Conservation (phyloP, 1,140 invertebrate genomes). For the Lordiphosa clarofinis region DNA sequence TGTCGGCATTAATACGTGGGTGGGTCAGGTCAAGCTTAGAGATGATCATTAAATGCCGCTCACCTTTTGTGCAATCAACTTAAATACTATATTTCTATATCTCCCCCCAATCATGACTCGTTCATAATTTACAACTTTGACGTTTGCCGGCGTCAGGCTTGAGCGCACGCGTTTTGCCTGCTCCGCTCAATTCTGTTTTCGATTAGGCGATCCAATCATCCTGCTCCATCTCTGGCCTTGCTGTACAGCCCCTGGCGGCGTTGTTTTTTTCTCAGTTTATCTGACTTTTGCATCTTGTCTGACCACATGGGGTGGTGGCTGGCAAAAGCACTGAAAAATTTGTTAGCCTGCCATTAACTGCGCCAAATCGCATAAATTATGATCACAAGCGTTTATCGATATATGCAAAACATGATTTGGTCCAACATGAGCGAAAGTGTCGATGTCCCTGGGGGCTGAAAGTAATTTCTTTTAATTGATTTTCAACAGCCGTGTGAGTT, state of each 20-base stretch:
- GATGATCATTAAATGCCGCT: slow-evolving; percentile 39
- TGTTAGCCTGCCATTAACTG: slow-evolving; percentile 72
- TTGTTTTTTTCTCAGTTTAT: slow-evolving; percentile 62
- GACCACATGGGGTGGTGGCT: slow-evolving; percentile 53
- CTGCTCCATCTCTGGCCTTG: slow-evolving; percentile 45
- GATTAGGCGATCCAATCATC: slow-evolving; percentile 46
- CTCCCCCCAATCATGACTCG: slow-evolving; percentile 32
- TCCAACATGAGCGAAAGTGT: slow-evolving; percentile 55
- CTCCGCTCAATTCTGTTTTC: slow-evolving; percentile 59
- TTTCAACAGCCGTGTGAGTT: slow-evolving; percentile 51
- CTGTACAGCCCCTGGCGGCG: slow-evolving; percentile 58
- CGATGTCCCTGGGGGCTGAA: slow-evolving; percentile 43
- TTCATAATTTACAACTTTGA: slow-evolving; percentile 67
- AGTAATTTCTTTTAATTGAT: slow-evolving; percentile 73
- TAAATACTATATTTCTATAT: slow-evolving; percentile 56
- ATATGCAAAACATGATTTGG: slow-evolving; percentile 39
- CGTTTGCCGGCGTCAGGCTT: slow-evolving; percentile 43
- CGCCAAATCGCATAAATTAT: slow-evolving; percentile 71
- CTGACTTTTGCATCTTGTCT: slow-evolving; percentile 18
- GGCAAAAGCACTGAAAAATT: slow-evolving; percentile 47
- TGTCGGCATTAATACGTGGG: slow-evolving; percentile 46
- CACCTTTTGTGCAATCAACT: slow-evolving; percentile 58
- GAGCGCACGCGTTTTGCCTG: slow-evolving; percentile 54
- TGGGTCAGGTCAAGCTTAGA: slow-evolving; percentile 40
- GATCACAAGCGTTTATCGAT: slow-evolving; percentile 61